Base-by-base conservation (phyloP, 37 sponge, comb jelly and placozoan genomes). In the Ianthella basta region DNA sequence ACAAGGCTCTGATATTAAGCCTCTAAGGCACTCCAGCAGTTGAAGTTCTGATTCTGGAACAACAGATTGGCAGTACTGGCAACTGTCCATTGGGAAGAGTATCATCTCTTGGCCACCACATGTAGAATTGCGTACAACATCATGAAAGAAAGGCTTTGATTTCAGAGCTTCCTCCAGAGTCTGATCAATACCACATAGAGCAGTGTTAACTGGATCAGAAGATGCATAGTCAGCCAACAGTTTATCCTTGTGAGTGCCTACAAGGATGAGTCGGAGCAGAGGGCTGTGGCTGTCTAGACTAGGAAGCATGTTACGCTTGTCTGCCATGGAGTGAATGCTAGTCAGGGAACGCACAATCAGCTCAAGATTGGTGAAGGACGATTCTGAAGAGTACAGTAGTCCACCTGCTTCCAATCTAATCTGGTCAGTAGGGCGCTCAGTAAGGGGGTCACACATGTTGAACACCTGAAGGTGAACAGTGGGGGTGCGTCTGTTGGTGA, bases 401-500 rank as follows among this genome's bases (percentile, higher is more conserved):
- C 50, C 50, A 8, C 70, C 70, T 69, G 70, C 12, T 35, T 69
- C 70, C 3, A 69, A 30, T 30, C 27, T 69, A 15, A 69, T 13
- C 35, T 30, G 35, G 34, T 69, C 70, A 30, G 70, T 69, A 33
- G 70, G 70, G 27, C 34, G 70, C 19, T 30, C 12, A 16, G 29
- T 35, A 15, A 69, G 70, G 6, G 70, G 34, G 19, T 69, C 35
- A 18, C 35, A 69, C 70, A 69, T 69, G 70, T 69, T 69, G 70
- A 69, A 69, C 32, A 69, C 70, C 34, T 69, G 70, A 30, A 69
- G 70, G 70, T 69, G 34, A 69, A 69, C 70, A 69, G 70, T 35
- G 29, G 70, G 70, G 10, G 70, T 69, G 29, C 50, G 50, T 8
- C 8, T 44, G 50, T 30, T 69, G 29, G 34, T 30, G 70, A 69